phyloP scores from a whole-genome alignment of 2,113 vertebrate species.

The Rhabdomys dilectus region DNA sequence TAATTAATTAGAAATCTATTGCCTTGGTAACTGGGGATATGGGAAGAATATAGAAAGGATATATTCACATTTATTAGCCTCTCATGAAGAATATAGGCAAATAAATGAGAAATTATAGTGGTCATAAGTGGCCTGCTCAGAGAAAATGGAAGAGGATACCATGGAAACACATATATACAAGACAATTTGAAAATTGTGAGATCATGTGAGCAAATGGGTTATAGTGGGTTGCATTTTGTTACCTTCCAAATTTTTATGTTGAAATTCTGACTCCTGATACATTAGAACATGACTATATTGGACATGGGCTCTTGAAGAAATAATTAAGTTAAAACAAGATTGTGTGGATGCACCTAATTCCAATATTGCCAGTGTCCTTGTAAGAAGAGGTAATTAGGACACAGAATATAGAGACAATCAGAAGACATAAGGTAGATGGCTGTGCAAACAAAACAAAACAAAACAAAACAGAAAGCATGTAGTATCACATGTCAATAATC shows the following conservation, averaged over 20 bases:
- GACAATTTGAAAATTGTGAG: neutral
- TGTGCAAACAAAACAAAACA: neutral
- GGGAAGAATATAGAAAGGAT: slow-evolving; percentile 14
- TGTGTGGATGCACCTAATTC: neutral
- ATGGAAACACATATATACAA: neutral
- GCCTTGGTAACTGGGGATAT: neutral
- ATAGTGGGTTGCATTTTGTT: neutral
- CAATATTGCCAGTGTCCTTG: neutral
- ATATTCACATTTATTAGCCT: neutral
- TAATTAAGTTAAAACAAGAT: slow-evolving; percentile 4
- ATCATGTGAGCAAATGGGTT: neutral
- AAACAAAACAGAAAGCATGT: neutral
- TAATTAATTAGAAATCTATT: slow-evolving; percentile 52
- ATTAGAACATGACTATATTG: neutral
- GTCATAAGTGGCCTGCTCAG: neutral
- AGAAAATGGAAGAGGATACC: slow-evolving; percentile 1
- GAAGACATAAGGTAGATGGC: neutral
- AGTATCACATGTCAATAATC: neutral
- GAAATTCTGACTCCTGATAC: neutral
- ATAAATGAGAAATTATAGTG: slow-evolving; percentile 55
- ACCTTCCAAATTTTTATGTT: neutral
- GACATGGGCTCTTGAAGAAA: neutral
- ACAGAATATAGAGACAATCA: neutral
- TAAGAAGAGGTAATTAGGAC: neutral
- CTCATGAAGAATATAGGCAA: slow-evolving; percentile 30